Base-by-base conservation (phyloP, 2,888 invertebrate genomes). In the Epinotia demarniana region DNA sequence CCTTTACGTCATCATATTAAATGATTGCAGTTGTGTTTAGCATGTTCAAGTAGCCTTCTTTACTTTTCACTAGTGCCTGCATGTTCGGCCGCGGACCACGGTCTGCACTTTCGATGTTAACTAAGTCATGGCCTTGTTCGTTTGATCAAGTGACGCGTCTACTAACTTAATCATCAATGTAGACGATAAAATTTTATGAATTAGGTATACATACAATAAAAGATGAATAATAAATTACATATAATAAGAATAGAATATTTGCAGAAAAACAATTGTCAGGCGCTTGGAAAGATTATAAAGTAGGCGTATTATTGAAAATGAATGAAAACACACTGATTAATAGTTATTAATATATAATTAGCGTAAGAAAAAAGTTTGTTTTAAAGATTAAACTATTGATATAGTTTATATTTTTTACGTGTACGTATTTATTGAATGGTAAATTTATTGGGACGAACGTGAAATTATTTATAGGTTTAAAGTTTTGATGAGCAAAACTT, bases 351-450 rank as follows among this genome's bases (percentile, higher is more conserved):
- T 94, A 94, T 93, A 93, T 93, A 92, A 92, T 92, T 93, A 93
- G 92, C 79, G 77, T 89, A 90, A 91, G 90, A 86, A 79, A 53
- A 84, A 93, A 92, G 93, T 94, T 94, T 93, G 93, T 94, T 94
- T 94, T 93, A 93, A 93, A 94, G 93, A 94, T 94, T 94, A 93
- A 94, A 94, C 94, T 94, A 94, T 94, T 91, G 90, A 94, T 93
- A 94, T 94, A 94, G 94, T 94, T 94, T 94, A 94, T 94, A 94
- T 94, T 94, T 94, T 94, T 93, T 94, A 94, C 94, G 91, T 94
- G 92, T 94, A 93, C 91, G 93, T 94, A 94, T 93, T 94, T 94
- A 94, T 94, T 93, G 93, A 93, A 92, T 90, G 93, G 92, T 93
- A 93, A 94, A 92, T 91, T 94, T 93, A 93, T 94, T 90, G 93